A percentile compares a stretch with the other conserved stretches of the same genome.
Conservation (phyloP, 2,113 vertebrate genomes). For the Sapajus apella region DNA sequence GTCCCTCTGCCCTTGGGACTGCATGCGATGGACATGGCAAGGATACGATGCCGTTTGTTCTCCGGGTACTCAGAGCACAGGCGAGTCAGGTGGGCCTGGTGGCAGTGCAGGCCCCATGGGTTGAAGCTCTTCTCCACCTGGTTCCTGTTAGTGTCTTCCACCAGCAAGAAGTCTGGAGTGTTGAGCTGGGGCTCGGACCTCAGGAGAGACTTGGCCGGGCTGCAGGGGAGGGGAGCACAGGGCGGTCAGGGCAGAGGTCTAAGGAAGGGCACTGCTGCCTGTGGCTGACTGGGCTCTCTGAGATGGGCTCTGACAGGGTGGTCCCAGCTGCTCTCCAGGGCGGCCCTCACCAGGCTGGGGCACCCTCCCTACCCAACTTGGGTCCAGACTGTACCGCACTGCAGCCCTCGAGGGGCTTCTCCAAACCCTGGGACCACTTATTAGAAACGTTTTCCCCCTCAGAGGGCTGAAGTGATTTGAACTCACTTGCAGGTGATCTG, state of each 20-base stretch:
- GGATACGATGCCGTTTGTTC: slow-evolving; percentile 86
- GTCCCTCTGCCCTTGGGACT: neutral
- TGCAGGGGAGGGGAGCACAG: slow-evolving; percentile 50
- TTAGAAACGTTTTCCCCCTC: neutral
- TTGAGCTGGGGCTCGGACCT: slow-evolving; percentile 77
- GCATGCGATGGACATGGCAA: neutral
- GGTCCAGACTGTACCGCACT: neutral
- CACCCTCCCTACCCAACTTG: neutral
- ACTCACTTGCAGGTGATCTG: neutral
- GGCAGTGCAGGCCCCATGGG: slow-evolving; percentile 87
- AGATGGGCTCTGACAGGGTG: neutral
- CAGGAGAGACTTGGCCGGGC: slow-evolving; percentile 69
- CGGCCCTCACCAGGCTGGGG: neutral
- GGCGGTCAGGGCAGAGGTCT: neutral
- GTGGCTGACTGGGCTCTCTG: neutral
- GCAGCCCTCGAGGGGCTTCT: neutral
- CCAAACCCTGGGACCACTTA: neutral
- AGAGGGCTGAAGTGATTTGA: neutral
- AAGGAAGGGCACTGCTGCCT: too few relatives aligned
- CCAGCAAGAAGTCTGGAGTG: slow-evolving; percentile 60
- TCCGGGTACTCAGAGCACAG: slow-evolving; percentile 82
- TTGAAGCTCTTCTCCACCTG: slow-evolving; percentile 81
- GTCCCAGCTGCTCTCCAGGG: neutral
- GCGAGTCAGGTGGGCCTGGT: slow-evolving; percentile 85
- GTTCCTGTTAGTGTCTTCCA: slow-evolving; percentile 74